Evolutionary conservation across 2,888 invertebrate species (phyloP), one percentile per base, ranked within the genome.

Genomic region (Clostera curtula): DNA sequence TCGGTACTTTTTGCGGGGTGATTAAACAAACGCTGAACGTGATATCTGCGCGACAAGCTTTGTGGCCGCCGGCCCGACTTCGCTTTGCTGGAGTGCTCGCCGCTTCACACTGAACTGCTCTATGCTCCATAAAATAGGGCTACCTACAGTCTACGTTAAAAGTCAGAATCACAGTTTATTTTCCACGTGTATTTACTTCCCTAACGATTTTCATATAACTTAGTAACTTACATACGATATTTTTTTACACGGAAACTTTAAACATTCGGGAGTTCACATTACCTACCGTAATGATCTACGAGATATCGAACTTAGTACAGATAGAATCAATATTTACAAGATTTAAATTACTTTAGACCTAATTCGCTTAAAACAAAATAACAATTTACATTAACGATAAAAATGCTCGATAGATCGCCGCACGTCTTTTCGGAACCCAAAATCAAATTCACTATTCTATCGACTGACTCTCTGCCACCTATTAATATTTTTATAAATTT

Each of bases 91-190:
- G 43, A 48, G 42, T 50, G 33, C 39, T 34, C 40, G 33, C 37
- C 31, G 30, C 37, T 28, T 29, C 44, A 46, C 62, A 46, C 50
- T 49, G 45, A 58, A 60, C 63, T 61, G n/a, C 56, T 57, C 49
- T 55, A 58, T 65, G 65, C 62, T 66, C 57, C 70, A 61, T 72
- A 75, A 63, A 43, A 49, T 49, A 49, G 49, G 57, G 67, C 68
- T 77, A 82, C 63, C 68, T 79, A 75, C 61, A 73, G 65, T 71
- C 75, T 84, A 83, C 65, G 60, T 77, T 76, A 69, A 71, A 76
- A 77, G 77, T 79, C 82, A 83, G 84, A 83, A 85, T 85, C 85
- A 85, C 85, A 85, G 85, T 79, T 85, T 77, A 79, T 80, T 84
- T 80, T 80, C 72, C 80, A 77, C 66, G 70, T 80, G 76, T 76